phyloP scores from a whole-genome alignment of 2,888 invertebrate species.

The Nymphalis polychloros region DNA sequence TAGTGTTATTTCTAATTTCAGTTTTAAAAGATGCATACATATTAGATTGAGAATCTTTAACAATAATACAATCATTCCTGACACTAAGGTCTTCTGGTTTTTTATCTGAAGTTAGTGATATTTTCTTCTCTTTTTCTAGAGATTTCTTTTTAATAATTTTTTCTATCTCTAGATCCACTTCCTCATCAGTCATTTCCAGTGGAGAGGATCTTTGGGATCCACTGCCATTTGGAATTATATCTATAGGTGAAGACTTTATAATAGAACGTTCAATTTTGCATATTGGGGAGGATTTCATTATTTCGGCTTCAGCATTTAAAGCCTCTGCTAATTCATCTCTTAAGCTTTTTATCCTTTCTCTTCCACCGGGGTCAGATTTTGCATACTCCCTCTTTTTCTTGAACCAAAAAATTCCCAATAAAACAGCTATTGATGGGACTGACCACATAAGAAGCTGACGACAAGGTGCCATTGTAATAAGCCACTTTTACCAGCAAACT shows the following conservation, averaged over 20 bases:
- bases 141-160: slow-evolving; percentile 83
- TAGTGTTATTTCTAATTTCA: slow-evolving; percentile 50
- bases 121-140: slow-evolving; percentile 67
- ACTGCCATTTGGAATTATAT: slow-evolving; percentile 81
- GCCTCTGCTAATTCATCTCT: slow-evolving; percentile 77
- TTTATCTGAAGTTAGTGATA: slow-evolving; percentile 58
- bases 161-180: slow-evolving; percentile 85
- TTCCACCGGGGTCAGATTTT: slow-evolving; percentile 88
- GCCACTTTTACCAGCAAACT: slow-evolving; percentile 85
- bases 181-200: slow-evolving; percentile 83
- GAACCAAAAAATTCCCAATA: slow-evolving; percentile 91
- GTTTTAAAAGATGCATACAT: slow-evolving; percentile 53
- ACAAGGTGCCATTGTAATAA: slow-evolving; percentile 88
- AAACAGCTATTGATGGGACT: slow-evolving; percentile 89
- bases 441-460: slow-evolving; percentile 90
- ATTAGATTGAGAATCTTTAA: slow-evolving; percentile 37
- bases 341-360: slow-evolving; percentile 75
- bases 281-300: slow-evolving; percentile 69
- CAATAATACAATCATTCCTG: slow-evolving; percentile 32
- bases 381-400: slow-evolving; percentile 88
- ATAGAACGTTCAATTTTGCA: slow-evolving; percentile 68
- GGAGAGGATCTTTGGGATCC: slow-evolving; percentile 81
- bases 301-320: slow-evolving; percentile 67
- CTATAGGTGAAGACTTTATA: slow-evolving; percentile 86
- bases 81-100: slow-evolving; percentile 36